Percentiles rank a stretch among this genome's conserved stretches.
Conservation (phyloP, 2,113 vertebrate species). For the Hymenochirus boettgeri region DNA sequence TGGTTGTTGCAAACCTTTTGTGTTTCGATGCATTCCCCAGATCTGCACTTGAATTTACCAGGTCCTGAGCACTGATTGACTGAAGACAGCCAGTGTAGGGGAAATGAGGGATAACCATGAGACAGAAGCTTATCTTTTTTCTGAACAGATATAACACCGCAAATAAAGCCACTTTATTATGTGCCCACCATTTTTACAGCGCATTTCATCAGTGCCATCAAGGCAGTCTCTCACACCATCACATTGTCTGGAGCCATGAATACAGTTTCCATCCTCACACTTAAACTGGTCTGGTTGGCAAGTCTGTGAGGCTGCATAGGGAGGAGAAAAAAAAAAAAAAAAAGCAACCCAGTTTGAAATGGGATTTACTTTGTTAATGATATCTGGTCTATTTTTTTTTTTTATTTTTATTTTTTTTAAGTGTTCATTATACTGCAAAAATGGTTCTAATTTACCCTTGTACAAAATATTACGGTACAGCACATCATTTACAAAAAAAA, state of each 20-base stretch:
- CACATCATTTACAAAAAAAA: too few species aligned
- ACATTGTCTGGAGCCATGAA: conserved; percentile 84
- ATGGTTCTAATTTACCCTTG: too few species aligned
- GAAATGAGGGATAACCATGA: conserved; percentile 32
- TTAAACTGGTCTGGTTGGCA: conserved; percentile 90
- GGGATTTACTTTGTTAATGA: too few species aligned
- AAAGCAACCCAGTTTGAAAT: too few species aligned
- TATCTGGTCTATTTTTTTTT: too few species aligned
- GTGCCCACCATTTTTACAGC: conserved; percentile 78
- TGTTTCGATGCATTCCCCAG: conserved; percentile 89
- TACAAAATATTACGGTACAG: too few species aligned
- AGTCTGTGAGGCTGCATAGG: conserved; percentile 73
- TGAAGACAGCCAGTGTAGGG: conserved; percentile 46
- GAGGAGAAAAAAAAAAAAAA: too few species aligned
- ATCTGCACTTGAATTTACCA: conserved; percentile 92
- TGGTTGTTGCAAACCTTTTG: conserved; percentile 89
- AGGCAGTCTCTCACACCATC: conserved; percentile 84
- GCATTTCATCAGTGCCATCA: conserved; percentile 87
- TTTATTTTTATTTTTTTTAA: too few species aligned
- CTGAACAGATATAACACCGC: conserved; percentile 22
- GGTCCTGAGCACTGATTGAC: conserved; percentile 86
- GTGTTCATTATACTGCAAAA: too few species aligned
- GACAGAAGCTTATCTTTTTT: background rate
- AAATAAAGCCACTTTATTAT: conserved; percentile 22
- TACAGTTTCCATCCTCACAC: conserved; percentile 86